These are phyloP conservation scores for Corvus moneduloides DNA, from an alignment of 2,113 vertebrate species.

Conservation along the genomic window DNA sequence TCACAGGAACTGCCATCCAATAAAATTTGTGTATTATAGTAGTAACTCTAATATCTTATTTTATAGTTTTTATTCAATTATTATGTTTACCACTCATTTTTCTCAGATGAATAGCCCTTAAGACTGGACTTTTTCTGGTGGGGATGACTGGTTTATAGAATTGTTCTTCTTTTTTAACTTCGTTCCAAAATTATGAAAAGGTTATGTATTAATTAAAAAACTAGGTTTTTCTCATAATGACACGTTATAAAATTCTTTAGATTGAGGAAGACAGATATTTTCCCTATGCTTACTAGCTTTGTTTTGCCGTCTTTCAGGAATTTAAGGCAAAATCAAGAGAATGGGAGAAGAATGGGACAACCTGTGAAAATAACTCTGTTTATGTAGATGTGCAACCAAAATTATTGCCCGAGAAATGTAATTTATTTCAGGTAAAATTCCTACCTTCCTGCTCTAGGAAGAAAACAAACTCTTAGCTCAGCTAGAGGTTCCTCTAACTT, in stretches of 20 bases:
- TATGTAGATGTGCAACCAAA: constrained; percentile 69
- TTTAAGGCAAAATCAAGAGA: constrained; percentile 72
- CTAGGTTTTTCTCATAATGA: neutral
- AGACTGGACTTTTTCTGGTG: neutral
- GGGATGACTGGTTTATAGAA: neutral
- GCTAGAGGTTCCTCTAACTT: neutral
- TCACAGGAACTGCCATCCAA: neutral
- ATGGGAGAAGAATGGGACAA: constrained; percentile 70
- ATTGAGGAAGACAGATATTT: neutral
- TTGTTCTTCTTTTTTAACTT: neutral
- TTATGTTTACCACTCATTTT: neutral
- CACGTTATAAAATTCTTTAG: neutral
- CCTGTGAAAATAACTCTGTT: constrained; percentile 64
- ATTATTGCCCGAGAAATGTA: constrained; percentile 62
- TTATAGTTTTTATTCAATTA: neutral
- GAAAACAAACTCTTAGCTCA: neutral
- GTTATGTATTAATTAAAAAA: neutral
- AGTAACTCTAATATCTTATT: neutral
- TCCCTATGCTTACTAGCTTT: neutral
- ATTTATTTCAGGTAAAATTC: constrained; percentile 74
- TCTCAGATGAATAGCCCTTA: neutral
- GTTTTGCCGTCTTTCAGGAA: constrained; percentile 63
- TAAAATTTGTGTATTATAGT: neutral
- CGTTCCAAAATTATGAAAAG: neutral
- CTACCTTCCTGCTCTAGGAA: neutral